Evolutionary conservation across 2,113 vertebrate species (phyloP).

Genomic region (Oryzias javanicus): DNA sequence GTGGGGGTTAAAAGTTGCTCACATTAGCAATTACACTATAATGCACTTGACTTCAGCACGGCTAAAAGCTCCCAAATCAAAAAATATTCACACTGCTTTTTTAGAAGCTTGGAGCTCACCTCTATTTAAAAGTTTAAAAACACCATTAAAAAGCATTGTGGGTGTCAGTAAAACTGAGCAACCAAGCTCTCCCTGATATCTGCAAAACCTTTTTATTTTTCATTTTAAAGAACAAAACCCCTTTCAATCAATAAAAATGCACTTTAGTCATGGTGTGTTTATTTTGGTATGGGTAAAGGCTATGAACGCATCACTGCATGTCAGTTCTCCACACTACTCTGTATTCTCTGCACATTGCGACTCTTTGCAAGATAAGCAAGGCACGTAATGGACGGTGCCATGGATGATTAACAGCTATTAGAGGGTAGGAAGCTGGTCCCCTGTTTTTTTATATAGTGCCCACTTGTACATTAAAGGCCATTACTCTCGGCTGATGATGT

Average conservation of each 20-base stretch:
- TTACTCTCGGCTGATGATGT: not conserved
- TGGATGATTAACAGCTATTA: conserved; percentile 4
- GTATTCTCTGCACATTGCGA: not conserved
- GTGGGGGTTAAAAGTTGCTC: conserved; percentile 3
- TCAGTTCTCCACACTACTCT: not conserved
- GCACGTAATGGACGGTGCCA: conserved; percentile 2
- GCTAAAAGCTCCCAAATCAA: conserved; percentile 5
- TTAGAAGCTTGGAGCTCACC: not conserved
- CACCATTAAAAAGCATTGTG: conserved; percentile 3
- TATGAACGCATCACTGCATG: not conserved
- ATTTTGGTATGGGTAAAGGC: not conserved
- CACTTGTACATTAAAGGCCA: conserved; percentile 1
- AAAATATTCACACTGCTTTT: not conserved
- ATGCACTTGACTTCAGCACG: not conserved
- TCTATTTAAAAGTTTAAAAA: conserved; percentile 7
- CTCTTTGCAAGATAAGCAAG: not conserved
- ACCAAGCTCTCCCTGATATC: not conserved
- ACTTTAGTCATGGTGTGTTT: not conserved
- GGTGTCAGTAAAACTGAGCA: conserved; percentile 5
- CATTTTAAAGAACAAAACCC: not conserved
- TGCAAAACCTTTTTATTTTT: not conserved
- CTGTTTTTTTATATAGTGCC: conserved; percentile 8
- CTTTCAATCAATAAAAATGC: too few species aligned
- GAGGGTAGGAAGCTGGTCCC: not conserved
- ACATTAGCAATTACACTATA: not conserved